Base-by-base conservation (phyloP, 2,113 vertebrate genomes). In the Toxotes jaculatrix region DNA sequence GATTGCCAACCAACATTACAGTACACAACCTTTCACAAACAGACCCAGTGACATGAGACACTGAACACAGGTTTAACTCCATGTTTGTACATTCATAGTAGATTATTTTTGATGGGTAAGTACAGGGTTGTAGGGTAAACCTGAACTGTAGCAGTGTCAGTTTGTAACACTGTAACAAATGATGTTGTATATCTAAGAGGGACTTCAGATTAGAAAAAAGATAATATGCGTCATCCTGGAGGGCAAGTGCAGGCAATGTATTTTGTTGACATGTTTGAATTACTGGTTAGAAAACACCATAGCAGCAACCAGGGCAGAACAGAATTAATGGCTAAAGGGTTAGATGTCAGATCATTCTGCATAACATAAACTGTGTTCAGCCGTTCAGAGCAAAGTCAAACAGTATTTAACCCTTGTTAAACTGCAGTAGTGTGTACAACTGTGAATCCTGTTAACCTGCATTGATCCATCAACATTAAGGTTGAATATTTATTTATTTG, bases 1-100 rank as follows among this genome's bases (percentile, higher is more conserved):
- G 75, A 90, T 90, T 42, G 49, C 14, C 47, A 21, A 43, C 55
- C 38, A 32, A 43, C 36, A 23, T 45, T 56, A 61, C 21, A 80
- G 53, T 47, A 64, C 70, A 74, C 42, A 49, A 71, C 10, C 62
- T 74, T 55, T 40, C 19, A 79, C 40, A 76, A 68, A 84, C 70
- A 77, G 65, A 72, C 71, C 45, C 81, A 45, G 31, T 49, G 60
- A 57, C 60, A 60, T 34, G 19, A 75, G 55, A 77, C 0, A 67
- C 7, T 9, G 2, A 62, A 38, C 17, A 34, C 34, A 77, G 13
- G 23, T 62, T 67, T 51, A 53, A 71, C 27, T 31, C 12, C 12
- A 11, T 51, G 7, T 66, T 63, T 72, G 42, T 1, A 7, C 12
- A 42, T 53, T 34, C 14, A 36, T 13, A 45, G 13, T 7, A 67